Evolutionary conservation across 2,113 vertebrate species (phyloP).

Genomic region (Leuciscus idus): DNA sequence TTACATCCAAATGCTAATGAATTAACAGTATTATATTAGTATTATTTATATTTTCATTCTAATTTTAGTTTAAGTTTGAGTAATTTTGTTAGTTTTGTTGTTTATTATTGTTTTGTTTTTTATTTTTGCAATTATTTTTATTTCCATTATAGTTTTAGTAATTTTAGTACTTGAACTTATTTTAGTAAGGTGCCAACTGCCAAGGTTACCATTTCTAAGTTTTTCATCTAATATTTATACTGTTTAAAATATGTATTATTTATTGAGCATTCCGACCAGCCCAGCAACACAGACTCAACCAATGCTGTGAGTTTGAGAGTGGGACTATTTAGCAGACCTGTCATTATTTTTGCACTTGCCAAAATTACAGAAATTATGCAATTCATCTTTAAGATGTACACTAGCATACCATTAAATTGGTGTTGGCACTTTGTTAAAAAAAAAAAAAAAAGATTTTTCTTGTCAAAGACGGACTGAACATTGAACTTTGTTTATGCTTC

Average conservation of each 20-base stretch:
- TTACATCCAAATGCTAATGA: neutral
- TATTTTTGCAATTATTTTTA: too few species aligned
- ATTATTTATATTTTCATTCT: neutral
- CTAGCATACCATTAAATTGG: neutral
- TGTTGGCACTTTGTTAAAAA: slow-evolving; percentile 10
- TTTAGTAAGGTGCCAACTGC: too few species aligned
- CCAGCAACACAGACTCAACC: neutral
- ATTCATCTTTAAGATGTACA: neutral
- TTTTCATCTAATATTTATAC: too few species aligned
- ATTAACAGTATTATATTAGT: neutral
- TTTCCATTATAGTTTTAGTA: too few species aligned
- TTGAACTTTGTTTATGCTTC: neutral
- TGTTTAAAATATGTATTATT: too few species aligned
- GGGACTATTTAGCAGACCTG: neutral
- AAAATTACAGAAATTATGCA: neutral
- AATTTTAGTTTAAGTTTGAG: too few species aligned
- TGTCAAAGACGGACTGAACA: slow-evolving; percentile 3
- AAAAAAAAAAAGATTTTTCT: slow-evolving; percentile 13
- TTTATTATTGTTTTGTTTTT: too few species aligned
- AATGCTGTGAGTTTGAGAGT: neutral
- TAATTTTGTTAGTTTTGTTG: too few species aligned
- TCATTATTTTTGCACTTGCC: neutral
- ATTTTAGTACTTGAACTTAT: too few species aligned
- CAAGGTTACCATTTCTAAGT: too few species aligned
- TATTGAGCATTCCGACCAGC: too few species aligned